Conservation (phyloP, 2,888 invertebrate genomes). For the Shargacucullia verbasci region DNA sequence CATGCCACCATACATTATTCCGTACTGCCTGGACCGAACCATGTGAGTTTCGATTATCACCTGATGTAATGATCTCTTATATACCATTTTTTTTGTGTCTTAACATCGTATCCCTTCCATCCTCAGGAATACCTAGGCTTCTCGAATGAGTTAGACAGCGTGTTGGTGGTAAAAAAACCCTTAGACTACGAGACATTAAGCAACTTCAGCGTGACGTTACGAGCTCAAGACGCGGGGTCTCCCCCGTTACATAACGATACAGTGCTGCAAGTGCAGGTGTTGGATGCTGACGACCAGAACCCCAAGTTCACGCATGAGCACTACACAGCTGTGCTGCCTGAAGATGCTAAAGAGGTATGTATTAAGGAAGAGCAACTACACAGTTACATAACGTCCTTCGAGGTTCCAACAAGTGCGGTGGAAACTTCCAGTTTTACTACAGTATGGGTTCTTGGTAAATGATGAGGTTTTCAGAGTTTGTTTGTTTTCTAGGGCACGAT, state of each 20-base stretch:
- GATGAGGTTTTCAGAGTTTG: too few species aligned
- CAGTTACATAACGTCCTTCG: too few species aligned
- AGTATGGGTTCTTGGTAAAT: too few species aligned
- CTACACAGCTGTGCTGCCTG: constrained; percentile 92
- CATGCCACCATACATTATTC: constrained; percentile 96
- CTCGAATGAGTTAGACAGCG: constrained; percentile 95
- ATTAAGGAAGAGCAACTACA: too few species aligned
- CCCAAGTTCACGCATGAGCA: constrained; percentile 94
- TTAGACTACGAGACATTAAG: constrained; percentile 95
- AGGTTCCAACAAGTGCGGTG: too few species aligned
- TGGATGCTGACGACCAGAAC: constrained; percentile 97
- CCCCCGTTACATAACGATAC: constrained; percentile 94
- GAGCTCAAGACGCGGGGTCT: constrained; percentile 94
- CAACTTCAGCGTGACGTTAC: constrained; percentile 93
- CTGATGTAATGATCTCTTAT: too few species aligned
- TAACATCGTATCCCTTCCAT: too few species aligned
- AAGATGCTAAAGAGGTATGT: constrained; percentile 86
- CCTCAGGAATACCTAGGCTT: constrained; percentile 94
- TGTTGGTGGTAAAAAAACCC: constrained; percentile 93
- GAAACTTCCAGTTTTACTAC: too few species aligned
- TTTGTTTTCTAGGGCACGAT: constrained; percentile 86
- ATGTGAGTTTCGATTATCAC: constrained; percentile 81
- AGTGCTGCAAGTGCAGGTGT: constrained; percentile 92
- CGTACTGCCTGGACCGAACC: constrained; percentile 93
- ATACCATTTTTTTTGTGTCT: too few species aligned